Percentiles rank a stretch among this genome's conserved stretches.
phyloP scores from a whole-genome alignment of 1,140 invertebrate genomes.

The Mylabris phalerata region DNA sequence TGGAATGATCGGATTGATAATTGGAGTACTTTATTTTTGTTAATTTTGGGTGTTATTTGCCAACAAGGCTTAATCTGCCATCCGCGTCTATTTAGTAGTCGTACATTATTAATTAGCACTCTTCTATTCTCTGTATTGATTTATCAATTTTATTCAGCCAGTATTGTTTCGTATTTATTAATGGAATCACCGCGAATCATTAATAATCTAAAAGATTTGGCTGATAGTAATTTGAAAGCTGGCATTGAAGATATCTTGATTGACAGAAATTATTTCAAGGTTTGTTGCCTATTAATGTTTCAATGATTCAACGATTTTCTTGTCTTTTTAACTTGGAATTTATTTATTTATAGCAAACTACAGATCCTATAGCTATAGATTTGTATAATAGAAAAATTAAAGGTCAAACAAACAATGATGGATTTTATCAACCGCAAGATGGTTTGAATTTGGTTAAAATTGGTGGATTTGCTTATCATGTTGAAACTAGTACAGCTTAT shows the following conservation, averaged over 20 bases:
- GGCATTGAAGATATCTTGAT: slow-evolving; percentile 30
- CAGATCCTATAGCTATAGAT: slow-evolving; percentile 47
- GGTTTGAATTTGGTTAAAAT: slow-evolving; percentile 27
- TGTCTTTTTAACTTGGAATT: not conserved
- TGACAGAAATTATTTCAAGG: slow-evolving; percentile 24
- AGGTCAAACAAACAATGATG: slow-evolving; percentile 1
- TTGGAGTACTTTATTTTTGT: slow-evolving; percentile 26
- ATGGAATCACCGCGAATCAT: slow-evolving; percentile 57
- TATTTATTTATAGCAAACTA: slow-evolving; percentile 46
- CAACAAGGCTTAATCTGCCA: slow-evolving; percentile 26
- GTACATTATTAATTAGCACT: slow-evolving; percentile 16
- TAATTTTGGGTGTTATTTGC: slow-evolving; percentile 29
- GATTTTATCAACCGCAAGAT: slow-evolving; percentile 21
- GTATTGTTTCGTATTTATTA: slow-evolving; percentile 63
- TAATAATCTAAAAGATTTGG: slow-evolving; percentile 33
- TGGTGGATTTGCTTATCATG: slow-evolving; percentile 34
- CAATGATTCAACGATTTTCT: slow-evolving; percentile 6
- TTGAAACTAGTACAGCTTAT: slow-evolving; percentile 31
- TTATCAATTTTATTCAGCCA: slow-evolving; percentile 48
- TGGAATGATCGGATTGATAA: slow-evolving; percentile 12
- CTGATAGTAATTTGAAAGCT: slow-evolving; percentile 23
- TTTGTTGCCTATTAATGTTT: not conserved
- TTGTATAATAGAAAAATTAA: slow-evolving; percentile 48
- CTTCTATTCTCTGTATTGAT: slow-evolving; percentile 22
- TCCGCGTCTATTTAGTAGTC: slow-evolving; percentile 13